Percentiles rank a stretch among this genome's conserved stretches.
These are phyloP conservation scores for Cydia amplana DNA, from an alignment of 1,140 invertebrate genomes.

Conservation along the genomic window DNA sequence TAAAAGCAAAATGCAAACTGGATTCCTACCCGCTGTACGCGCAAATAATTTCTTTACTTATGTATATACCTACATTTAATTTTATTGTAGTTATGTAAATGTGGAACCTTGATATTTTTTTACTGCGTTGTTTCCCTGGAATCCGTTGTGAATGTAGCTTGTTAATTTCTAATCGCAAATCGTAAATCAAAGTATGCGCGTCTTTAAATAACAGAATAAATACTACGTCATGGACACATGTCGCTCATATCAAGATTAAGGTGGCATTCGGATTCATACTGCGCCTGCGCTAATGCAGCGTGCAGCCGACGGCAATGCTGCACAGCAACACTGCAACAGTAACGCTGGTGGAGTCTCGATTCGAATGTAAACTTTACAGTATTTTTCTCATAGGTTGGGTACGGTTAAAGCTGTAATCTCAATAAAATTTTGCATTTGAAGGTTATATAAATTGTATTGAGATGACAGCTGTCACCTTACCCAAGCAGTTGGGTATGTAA, in stretches of 20 bases:
- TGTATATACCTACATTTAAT: not conserved
- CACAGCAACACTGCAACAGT: no score
- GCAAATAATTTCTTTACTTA: not conserved
- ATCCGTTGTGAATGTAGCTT: conserved; percentile 10
- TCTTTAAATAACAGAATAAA: not conserved
- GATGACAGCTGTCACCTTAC: no score
- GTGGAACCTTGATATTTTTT: conserved; percentile 3
- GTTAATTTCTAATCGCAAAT: conserved; percentile 17
- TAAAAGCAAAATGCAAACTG: not conserved
- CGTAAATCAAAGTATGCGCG: conserved; percentile 1
- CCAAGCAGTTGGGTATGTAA: no score
- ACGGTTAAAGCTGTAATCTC: no score
- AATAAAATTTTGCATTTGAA: no score
- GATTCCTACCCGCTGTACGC: not conserved
- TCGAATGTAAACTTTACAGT: no score
- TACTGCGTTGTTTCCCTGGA: not conserved
- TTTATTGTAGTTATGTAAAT: conserved; percentile 14
- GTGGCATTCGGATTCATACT: no score
- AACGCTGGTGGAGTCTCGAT: no score
- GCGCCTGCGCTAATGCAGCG: no score
- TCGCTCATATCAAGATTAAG: not conserved
- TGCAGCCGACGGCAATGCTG: no score
- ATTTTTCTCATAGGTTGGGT: no score
- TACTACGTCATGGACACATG: not conserved
- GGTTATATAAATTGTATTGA: no score